Evolutionary conservation across 92 coral and sea anemone species (phyloP), one percentile per base, ranked within the genome.

Genomic region (Ricordea florida): DNA sequence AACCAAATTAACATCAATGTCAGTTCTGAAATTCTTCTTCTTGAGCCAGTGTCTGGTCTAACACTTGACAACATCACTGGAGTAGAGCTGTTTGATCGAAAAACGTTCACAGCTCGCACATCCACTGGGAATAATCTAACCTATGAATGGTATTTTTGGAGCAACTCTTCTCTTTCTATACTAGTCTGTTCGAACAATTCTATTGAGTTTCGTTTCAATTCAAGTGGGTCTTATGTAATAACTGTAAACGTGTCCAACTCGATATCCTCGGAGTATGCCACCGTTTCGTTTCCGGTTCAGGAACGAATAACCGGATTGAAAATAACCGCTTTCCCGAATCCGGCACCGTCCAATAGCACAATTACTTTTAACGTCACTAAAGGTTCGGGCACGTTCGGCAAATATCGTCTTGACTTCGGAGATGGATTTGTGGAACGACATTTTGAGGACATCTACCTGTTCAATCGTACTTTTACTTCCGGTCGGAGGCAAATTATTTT

Each of bases 111-210:
- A 32, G 93, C 91, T 10, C 30, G 67, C 30, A 67, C 85, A 14
- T 31, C 44, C 1, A 78, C 90, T 15, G 98, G 98, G 8, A 94
- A 92, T 28, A 91, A 94, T 57, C 66, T 94, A 41, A 82, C 97
- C 0, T 92, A 73, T 62, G 80, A 62, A 28, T 94, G 97, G 97
- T 61, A 40, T 24, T 26, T 88, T 16, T 57, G 62, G 11, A 79
- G 85, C 51, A 58, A 75, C 13, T 10, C 45, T 1, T 15, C 76
- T 5, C 64, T 76, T 17, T 47, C 46, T 31, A 44, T 83, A 20
- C 49, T 65, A 53, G 40, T 91, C 5, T 78, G 97, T 57, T 4
- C 67, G 13, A 49, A 56, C 36, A 82, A 67, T 56, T 51, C 78
- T 1, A 45, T 81, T 20, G 44, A 81, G n/a, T 72, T 81, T 23